Conservation (phyloP, 92 coral and sea anemone species). For the Palythoa grandis region DNA sequence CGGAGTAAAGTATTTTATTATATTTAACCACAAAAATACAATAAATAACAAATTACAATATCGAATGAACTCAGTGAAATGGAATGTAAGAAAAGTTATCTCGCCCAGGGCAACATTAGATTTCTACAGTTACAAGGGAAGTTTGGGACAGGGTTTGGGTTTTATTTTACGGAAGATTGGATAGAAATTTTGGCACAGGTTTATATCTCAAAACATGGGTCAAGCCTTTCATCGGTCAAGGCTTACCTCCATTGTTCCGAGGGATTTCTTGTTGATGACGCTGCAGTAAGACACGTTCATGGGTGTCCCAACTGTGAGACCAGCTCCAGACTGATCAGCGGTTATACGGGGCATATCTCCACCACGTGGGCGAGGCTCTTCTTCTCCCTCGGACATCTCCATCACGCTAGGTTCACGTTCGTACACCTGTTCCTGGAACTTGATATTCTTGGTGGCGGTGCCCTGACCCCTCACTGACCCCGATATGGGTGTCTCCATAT, state of each 20-base stretch:
- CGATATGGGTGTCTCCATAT: slow-evolving; percentile 35
- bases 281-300: background rate
- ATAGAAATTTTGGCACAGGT: background rate
- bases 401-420: slow-evolving; percentile 17
- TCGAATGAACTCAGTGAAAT: too few relatives aligned
- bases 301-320: slow-evolving; percentile 13
- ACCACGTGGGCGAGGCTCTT: background rate
- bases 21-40: too few relatives aligned
- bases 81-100: too few relatives aligned
- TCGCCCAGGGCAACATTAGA: too few relatives aligned
- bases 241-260: slow-evolving; percentile 30
- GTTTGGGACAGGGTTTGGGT: too few relatives aligned
- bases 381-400: slow-evolving; percentile 4
- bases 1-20: too few relatives aligned
- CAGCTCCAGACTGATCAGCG: background rate
- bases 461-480: background rate
- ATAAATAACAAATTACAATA: too few relatives aligned
- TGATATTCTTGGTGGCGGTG: slow-evolving; percentile 23
- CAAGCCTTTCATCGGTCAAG: too few relatives aligned
- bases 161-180: background rate
- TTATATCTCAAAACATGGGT: too few relatives aligned
- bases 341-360: background rate
- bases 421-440: slow-evolving; percentile 23
- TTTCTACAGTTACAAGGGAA: too few relatives aligned
- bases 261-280: slow-evolving; percentile 4